These are phyloP conservation scores for Pteromalus puparum DNA, from an alignment of 1,140 invertebrate genomes.

Conservation along the genomic window DNA sequence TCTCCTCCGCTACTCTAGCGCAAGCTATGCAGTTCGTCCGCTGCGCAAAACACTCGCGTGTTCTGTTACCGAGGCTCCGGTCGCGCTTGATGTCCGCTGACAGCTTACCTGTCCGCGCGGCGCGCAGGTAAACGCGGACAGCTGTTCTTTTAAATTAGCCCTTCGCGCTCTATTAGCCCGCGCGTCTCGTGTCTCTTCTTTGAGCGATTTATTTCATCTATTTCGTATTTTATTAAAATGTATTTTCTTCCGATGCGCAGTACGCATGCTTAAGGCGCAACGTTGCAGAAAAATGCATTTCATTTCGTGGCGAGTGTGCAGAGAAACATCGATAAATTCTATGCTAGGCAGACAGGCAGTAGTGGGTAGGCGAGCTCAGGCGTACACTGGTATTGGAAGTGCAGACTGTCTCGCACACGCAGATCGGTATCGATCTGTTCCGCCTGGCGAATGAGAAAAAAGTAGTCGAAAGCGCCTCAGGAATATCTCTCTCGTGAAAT, in stretches of 20 bases:
- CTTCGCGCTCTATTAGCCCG: not conserved
- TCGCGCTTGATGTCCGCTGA: not conserved
- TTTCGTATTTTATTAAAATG: not conserved
- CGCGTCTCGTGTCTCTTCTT: no score
- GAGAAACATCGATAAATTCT: not conserved
- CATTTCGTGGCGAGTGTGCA: no score
- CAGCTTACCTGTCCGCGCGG: not conserved
- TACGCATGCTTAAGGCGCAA: no score
- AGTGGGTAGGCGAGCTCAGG: not conserved
- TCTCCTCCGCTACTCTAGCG: not conserved
- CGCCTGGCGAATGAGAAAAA: slow-evolving; percentile 13
- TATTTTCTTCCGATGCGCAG: no score
- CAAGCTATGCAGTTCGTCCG: not conserved
- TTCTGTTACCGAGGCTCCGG: not conserved
- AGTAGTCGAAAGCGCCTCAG: not conserved
- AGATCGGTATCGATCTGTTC: not conserved
- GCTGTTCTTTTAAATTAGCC: not conserved
- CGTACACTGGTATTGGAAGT: not conserved
- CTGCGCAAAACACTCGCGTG: not conserved
- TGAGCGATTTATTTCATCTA: not conserved
- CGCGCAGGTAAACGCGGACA: not conserved
- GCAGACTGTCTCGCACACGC: not conserved
- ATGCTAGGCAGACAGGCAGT: no score
- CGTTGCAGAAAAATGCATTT: no score
- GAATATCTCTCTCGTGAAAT: slow-evolving; percentile 4